Conservation (phyloP, 2,113 vertebrate species). For the Pyrgilauda ruficollis region DNA sequence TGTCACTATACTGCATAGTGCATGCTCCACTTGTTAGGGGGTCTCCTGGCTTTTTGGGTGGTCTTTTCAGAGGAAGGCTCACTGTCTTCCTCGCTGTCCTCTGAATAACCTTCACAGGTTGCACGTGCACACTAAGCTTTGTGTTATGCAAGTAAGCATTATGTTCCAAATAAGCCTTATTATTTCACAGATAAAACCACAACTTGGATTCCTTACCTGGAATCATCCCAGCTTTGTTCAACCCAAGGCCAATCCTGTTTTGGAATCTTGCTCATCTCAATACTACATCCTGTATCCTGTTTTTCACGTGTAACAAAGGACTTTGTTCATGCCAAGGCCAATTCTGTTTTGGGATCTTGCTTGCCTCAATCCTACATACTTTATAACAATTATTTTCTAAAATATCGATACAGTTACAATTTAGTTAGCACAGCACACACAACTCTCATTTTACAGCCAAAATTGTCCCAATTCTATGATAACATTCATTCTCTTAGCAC, state of each 20-base stretch:
- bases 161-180: neutral
- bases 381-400: neutral
- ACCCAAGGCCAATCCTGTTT: neutral
- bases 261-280: neutral
- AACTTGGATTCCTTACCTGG: neutral
- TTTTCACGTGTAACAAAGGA: neutral
- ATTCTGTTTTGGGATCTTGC: neutral
- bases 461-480: neutral
- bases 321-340: neutral
- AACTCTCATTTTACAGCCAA: neutral
- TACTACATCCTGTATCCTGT: neutral
- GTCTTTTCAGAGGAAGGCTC: neutral
- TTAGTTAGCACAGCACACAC: neutral
- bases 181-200: neutral
- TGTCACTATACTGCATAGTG: neutral
- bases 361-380: neutral
- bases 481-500: too few species aligned
- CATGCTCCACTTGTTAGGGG: neutral
- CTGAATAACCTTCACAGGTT: neutral
- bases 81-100: neutral
- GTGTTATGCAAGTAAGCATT: neutral
- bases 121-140: neutral
- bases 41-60: neutral
- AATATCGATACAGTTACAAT: neutral
- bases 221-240: neutral